Conservation (phyloP, 2,888 invertebrate species). For the Drosophila lacicola region DNA sequence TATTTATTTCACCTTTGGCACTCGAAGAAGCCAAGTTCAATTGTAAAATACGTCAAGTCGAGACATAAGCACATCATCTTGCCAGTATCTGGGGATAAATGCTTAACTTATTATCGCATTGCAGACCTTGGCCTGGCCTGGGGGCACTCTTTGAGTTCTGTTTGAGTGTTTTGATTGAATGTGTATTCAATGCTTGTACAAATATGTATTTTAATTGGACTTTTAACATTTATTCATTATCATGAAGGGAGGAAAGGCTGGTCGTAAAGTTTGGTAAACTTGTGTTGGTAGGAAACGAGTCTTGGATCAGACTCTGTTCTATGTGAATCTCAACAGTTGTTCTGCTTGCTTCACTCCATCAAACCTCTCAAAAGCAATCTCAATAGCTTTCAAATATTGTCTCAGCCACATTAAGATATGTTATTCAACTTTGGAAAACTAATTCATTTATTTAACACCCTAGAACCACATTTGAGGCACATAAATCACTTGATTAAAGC, state of each 20-base stretch:
- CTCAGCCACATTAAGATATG: conserved; percentile 10
- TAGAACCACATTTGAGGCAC: conserved; percentile 17
- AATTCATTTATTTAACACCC: conserved; percentile 25
- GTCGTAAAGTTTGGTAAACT: background rate
- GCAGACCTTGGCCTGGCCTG: conserved; percentile 16
- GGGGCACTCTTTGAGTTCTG: conserved; percentile 1
- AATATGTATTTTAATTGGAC: background rate
- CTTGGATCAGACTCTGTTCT: too few relatives aligned
- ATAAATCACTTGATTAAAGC: conserved; percentile 61
- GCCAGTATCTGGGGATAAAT: background rate
- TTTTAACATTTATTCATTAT: background rate
- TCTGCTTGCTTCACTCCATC: background rate
- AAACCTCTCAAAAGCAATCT: background rate
- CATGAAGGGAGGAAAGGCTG: conserved; percentile 1
- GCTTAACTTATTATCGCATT: conserved; percentile 13
- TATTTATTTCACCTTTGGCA: conserved; percentile 59
- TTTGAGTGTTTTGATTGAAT: conserved; percentile 22
- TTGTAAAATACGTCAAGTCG: conserved; percentile 27
- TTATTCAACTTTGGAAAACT: conserved; percentile 6
- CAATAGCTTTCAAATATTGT: background rate
- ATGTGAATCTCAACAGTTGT: too few relatives aligned
- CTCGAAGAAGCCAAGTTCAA: conserved; percentile 35
- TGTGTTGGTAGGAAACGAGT: too few relatives aligned
- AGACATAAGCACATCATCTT: conserved; percentile 31
- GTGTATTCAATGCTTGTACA: conserved; percentile 1